These are phyloP conservation scores for Rhimphoctona megacephalus DNA, from an alignment of 2,888 invertebrate genomes.

Conservation along the genomic window DNA sequence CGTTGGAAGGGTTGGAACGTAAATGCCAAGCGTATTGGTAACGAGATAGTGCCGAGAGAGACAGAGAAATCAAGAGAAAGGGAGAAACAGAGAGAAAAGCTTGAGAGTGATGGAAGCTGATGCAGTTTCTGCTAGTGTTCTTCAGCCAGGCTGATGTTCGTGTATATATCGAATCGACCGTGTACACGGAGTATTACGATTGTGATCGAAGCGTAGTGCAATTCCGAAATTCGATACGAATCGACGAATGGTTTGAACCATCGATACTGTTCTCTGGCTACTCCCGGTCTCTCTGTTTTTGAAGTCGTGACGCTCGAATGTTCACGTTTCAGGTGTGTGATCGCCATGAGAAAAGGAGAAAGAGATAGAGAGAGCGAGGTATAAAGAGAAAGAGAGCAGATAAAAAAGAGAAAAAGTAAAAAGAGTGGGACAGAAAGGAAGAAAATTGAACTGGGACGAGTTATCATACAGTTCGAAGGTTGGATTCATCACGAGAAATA, in stretches of 20 bases:
- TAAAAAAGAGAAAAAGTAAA: conserved; percentile 2
- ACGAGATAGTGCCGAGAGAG: conserved; percentile 35
- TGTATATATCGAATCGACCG: conserved; percentile 52
- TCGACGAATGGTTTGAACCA: conserved; percentile 48
- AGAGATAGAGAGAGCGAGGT: conserved; percentile 8
- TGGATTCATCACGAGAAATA: conserved; percentile 41
- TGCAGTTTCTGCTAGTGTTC: conserved; percentile 35
- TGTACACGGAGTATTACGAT: conserved; percentile 53
- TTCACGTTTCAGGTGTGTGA: conserved; percentile 22
- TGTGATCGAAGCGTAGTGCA: conserved; percentile 55
- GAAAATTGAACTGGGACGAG: conserved; percentile 40
- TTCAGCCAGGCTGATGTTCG: conserved; percentile 41
- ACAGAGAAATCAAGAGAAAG: neutral
- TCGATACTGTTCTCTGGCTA: conserved; percentile 23
- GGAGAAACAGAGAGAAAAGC: conserved; percentile 18
- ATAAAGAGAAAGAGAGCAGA: conserved; percentile 4
- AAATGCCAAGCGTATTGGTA: conserved; percentile 52
- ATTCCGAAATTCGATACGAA: conserved; percentile 66
- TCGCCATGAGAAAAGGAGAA: neutral
- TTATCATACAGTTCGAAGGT: conserved; percentile 50
- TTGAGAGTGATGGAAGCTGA: conserved; percentile 36
- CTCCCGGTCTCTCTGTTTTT: conserved; percentile 33
- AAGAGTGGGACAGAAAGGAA: neutral
- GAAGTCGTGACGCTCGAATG: conserved; percentile 33
- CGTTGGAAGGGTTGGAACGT: conserved; percentile 52